phyloP scores from a whole-genome alignment of 1,140 invertebrate species.

The honey bee (Apis mellifera) region Amel_HAv3.1 CM009939.2:10805001-10805500 shows the following conservation, averaged over 20 bases:
- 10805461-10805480: no score
- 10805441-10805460: no score
- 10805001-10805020: neutral
- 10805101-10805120: slow-evolving; percentile 66
- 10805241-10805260: slow-evolving; percentile 1
- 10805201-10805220: slow-evolving; percentile 6
- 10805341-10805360: neutral
- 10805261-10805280: neutral
- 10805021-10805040: neutral
- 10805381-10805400: no score
- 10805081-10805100: slow-evolving; percentile 9
- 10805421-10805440: no score
- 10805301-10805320: neutral
- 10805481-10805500: no score
- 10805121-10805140: slow-evolving; percentile 63
- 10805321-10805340: neutral
- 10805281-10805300: neutral
- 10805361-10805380: no score
- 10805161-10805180: slow-evolving; percentile 9
- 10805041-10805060: neutral
- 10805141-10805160: slow-evolving; percentile 6
- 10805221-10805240: neutral
- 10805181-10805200: slow-evolving; percentile 8
- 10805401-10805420: no score
- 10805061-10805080: slow-evolving; percentile 23